Percentiles rank a stretch among this genome's conserved stretches.
These are phyloP conservation scores for Fundulus diaphanus DNA, from an alignment of 2,797 vertebrate genomes.

Conservation along the genomic window DNA sequence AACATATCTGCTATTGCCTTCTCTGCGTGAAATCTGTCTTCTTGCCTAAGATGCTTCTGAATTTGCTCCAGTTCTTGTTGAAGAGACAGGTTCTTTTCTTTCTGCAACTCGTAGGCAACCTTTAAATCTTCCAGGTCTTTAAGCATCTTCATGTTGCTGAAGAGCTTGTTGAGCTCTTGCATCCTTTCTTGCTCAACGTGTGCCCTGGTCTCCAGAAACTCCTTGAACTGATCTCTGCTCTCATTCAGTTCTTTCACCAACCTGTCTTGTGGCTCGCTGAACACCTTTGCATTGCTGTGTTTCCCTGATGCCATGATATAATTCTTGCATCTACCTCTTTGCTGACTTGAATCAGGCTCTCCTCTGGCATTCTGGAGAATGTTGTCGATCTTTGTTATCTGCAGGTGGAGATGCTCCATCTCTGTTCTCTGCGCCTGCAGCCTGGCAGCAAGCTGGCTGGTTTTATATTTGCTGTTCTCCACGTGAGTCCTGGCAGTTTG, in stretches of 20 bases:
- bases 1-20: background rate
- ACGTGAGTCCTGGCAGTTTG: conserved; percentile 1
- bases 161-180: background rate
- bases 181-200: background rate
- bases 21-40: background rate
- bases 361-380: background rate
- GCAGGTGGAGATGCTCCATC: conserved; percentile 3
- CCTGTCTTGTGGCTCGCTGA: background rate
- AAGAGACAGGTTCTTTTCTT: background rate
- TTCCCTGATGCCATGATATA: background rate
- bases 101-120: background rate
- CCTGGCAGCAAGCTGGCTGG: background rate
- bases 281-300: conserved; percentile 1
- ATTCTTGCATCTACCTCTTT: conserved; percentile 1
- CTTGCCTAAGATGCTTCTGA: background rate
- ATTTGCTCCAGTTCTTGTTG: background rate
- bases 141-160: background rate
- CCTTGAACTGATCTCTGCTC: conserved; percentile 1
- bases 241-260: conserved; percentile 2
- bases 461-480: background rate
- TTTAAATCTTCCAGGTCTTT: conserved; percentile 3
- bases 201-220: conserved; percentile 1
- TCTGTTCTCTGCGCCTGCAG: background rate
- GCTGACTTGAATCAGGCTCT: background rate
- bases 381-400: background rate